Evolutionary conservation across 2,113 vertebrate genomes (phyloP).

Genomic region (Rutilus rutilus): DNA sequence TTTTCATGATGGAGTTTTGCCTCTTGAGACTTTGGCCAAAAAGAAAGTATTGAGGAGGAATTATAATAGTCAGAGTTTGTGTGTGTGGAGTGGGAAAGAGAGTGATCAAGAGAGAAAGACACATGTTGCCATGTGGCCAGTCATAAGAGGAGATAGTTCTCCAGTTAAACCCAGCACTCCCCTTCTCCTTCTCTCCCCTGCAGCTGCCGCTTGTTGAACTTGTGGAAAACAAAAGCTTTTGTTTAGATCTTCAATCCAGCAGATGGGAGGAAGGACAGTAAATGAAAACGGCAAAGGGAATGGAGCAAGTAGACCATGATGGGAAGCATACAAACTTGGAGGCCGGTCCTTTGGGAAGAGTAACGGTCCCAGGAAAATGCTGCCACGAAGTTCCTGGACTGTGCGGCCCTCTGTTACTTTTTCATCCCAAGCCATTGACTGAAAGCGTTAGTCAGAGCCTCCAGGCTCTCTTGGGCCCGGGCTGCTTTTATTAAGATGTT

Average conservation of each 20-base stretch:
- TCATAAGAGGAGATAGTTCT: conserved; percentile 46
- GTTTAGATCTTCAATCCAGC: conserved; percentile 70
- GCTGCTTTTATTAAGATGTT: conserved; percentile 79
- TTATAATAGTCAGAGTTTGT: neutral
- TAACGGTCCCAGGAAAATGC: conserved; percentile 58
- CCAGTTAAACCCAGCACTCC: conserved; percentile 60
- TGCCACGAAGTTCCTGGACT: conserved; percentile 61
- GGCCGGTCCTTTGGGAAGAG: conserved; percentile 58
- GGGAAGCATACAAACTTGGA: conserved; percentile 67
- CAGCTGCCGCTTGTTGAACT: conserved; percentile 68
- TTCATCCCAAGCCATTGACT: conserved; percentile 37
- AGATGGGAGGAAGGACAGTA: conserved; percentile 78
- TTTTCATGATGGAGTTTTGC: neutral
- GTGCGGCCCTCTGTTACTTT: conserved; percentile 55
- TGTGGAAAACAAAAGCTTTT: conserved; percentile 76
- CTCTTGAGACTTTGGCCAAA: neutral
- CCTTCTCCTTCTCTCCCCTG: conserved; percentile 55
- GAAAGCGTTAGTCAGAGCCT: conserved; percentile 61
- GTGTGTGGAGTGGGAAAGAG: neutral
- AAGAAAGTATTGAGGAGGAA: neutral
- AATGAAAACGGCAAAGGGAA: conserved; percentile 64
- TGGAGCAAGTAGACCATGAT: conserved; percentile 67
- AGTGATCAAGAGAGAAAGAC: neutral
- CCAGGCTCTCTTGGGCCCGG: conserved; percentile 68
- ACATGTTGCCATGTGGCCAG: conserved; percentile 59